Percentiles rank a stretch among this genome's conserved stretches.
These are phyloP conservation scores for Lanius collurio DNA, from an alignment of 2,113 vertebrate species.

Conservation along the genomic window DNA sequence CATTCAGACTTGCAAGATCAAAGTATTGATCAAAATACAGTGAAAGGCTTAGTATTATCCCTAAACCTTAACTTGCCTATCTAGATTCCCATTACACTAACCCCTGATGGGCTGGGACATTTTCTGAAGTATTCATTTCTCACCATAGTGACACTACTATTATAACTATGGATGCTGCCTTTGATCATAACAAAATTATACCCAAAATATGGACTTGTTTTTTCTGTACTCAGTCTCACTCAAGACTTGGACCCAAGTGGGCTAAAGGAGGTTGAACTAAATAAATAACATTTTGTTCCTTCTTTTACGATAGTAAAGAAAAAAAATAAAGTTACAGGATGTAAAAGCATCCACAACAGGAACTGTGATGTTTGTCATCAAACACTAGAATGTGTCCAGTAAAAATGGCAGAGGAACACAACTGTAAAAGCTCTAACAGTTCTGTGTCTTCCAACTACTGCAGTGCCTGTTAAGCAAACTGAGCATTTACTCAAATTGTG, in stretches of 20 bases:
- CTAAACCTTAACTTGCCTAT: not conserved
- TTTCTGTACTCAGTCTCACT: not conserved
- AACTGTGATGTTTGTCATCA: not conserved
- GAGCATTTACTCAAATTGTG: not conserved
- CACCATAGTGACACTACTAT: not conserved
- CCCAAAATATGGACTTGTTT: not conserved
- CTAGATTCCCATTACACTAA: not conserved
- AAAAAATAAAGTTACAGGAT: not conserved
- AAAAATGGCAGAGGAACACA: not conserved
- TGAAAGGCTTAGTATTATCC: not conserved
- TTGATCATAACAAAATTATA: slow-evolving; percentile 2
- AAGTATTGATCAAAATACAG: not conserved
- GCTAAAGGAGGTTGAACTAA: not conserved
- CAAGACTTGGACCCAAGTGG: not conserved
- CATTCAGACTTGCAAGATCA: not conserved
- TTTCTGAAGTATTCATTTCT: slow-evolving; percentile 24
- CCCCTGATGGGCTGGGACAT: not conserved
- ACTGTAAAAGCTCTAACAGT: not conserved
- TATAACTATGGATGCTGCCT: not conserved
- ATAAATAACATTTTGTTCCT: not conserved
- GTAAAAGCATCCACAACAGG: not conserved
- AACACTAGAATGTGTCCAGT: not conserved
- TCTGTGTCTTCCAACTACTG: not conserved
- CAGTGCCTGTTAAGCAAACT: not conserved
- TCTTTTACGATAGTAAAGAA: not conserved